Conservation (phyloP, 2,113 vertebrate genomes). For the Pomatostomus ruficeps region DNA sequence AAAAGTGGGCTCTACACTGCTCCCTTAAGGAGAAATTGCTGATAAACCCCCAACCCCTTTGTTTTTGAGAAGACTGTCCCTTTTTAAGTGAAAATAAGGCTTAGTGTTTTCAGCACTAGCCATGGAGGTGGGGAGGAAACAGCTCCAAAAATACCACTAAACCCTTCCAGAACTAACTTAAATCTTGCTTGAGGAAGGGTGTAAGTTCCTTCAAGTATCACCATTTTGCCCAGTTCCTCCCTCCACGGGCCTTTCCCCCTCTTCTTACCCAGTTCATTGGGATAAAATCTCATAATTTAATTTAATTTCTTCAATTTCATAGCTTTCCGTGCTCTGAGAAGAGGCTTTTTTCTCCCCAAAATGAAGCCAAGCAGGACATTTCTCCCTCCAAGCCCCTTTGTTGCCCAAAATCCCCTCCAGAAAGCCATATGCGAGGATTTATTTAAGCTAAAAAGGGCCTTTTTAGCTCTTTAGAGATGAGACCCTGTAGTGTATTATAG, state of each 20-base stretch:
- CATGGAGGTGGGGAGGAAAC: neutral
- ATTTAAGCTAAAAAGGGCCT: neutral
- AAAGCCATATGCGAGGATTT: neutral
- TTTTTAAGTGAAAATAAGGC: neutral
- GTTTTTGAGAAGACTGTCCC: neutral
- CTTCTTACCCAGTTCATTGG: neutral
- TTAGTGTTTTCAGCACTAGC: neutral
- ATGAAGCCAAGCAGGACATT: fast-evolving
- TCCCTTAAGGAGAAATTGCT: neutral
- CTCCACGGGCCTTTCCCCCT: fast-evolving
- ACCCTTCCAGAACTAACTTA: neutral
- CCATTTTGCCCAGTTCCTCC: neutral
- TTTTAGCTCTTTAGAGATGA: neutral
- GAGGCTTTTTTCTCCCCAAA: neutral
- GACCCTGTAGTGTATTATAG: neutral
- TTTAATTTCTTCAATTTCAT: neutral
- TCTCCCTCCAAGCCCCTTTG: neutral
- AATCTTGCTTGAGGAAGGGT: fast-evolving
- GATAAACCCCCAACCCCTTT: neutral
- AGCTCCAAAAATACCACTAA: neutral
- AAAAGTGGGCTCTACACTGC: no score
- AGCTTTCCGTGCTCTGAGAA: neutral
- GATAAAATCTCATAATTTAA: neutral
- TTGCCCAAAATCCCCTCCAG: neutral
- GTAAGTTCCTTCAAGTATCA: neutral